Evolutionary conservation across 92 coral and sea anemone species (phyloP).

Genomic region (Bergia sp.): DNA sequence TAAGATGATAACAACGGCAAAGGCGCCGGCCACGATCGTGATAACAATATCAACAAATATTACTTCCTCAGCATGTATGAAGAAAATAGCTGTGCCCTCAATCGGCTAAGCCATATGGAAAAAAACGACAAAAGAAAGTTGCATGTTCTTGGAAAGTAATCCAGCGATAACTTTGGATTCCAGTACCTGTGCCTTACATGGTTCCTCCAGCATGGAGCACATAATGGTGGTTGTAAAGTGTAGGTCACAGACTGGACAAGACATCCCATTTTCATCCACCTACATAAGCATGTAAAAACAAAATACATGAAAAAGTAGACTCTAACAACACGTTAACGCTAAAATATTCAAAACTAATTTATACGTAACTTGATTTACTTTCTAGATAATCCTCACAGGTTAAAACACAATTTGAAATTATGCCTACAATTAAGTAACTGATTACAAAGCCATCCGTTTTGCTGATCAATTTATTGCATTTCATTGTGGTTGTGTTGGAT

Average conservation of each 20-base stretch:
- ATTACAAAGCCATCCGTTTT: neutral
- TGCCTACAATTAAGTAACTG: too few species aligned
- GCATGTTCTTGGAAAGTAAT: neutral
- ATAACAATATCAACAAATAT: neutral
- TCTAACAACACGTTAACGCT: neutral
- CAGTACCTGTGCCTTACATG: neutral
- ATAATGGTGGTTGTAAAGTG: conserved; percentile 16
- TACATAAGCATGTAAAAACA: conserved; percentile 21
- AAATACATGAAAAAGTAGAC: conserved; percentile 19
- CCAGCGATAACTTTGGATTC: neutral
- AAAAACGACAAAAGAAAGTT: neutral
- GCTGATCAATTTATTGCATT: neutral
- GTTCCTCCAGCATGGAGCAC: conserved; percentile 38
- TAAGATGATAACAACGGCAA: neutral
- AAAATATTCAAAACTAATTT: neutral
- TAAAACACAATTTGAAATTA: too few species aligned
- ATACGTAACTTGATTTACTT: neutral
- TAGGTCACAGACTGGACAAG: conserved; percentile 43
- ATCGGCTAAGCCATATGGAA: neutral
- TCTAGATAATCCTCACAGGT: neutral
- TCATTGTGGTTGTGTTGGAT: neutral
- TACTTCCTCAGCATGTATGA: neutral
- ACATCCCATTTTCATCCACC: conserved; percentile 46
- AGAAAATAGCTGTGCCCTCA: neutral
- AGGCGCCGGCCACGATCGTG: neutral